Base-by-base conservation (phyloP, 2,888 invertebrate genomes). In the Druceiella hillmani region DNA sequence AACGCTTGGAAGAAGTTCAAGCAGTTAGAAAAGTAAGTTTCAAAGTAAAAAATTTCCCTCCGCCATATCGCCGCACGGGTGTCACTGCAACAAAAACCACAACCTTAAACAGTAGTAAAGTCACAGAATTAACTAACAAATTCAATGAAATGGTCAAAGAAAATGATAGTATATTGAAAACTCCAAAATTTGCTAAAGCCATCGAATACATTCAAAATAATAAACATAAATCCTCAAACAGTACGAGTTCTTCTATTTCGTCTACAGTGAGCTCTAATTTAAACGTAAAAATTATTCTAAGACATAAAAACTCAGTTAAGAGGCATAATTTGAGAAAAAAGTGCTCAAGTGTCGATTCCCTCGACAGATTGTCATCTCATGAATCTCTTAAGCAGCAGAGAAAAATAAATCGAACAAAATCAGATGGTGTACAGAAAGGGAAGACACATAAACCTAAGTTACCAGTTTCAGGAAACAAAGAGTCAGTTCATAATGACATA, bases 41-140 rank as follows among this genome's bases (percentile, higher is more conserved):
- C 53, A 78, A 78, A 66, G 73, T 75, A 6, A 76, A 75, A 56
- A 75, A 66, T 45, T 62, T 71, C 4, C 62, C 70, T 9, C 51
- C 64, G 13, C 63, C 65, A 17, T 60, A 74, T 32, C 62, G 70
- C 49, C 62, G 70, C 38, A 64, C 66, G 3, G 66, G 66, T 15
- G 47, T 45, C 7, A 48, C 64, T 20, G 58, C 58, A 17, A 57
- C 66, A 6, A 71, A 66, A 52, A 67, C 68, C 20, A 62, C 74
- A 55, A 68, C 71, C 4, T 62, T 74, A 44, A 60, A 66, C 9
- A 66, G 71, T 42, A 79, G 65, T 50, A 75, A 76, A 57, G 84
- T 84, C 20, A 78, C 82, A 30, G 77, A 79, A 55, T 57, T 84
- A 40, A 79, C 83, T 1, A 76, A 77, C 46, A 82, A 82, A 53